Evolutionary conservation across 2,797 vertebrate species (phyloP).

Genomic region (Myotis myotis): DNA sequence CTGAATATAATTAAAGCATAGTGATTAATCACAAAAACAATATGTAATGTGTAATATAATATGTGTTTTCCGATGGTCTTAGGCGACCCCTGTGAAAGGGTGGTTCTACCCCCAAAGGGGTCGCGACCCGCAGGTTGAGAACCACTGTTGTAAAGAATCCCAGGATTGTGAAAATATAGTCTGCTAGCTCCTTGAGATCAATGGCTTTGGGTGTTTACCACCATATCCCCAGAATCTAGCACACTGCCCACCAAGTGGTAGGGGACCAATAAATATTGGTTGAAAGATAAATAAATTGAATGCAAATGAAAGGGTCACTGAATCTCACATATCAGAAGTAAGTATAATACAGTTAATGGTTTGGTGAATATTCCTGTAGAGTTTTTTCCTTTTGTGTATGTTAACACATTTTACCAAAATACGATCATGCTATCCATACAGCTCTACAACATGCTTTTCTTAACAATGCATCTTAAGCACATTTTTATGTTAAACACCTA

Average conservation of each 20-base stretch:
- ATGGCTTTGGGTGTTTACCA: neutral
- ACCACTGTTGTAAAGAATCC: neutral
- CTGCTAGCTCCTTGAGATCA: neutral
- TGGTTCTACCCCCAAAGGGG: too few species aligned
- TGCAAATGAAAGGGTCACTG: neutral
- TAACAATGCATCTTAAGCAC: neutral
- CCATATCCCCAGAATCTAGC: neutral
- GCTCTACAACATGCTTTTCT: neutral
- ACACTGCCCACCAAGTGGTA: neutral
- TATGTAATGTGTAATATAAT: too few species aligned
- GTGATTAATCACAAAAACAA: too few species aligned
- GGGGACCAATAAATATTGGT: neutral
- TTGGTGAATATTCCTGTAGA: neutral
- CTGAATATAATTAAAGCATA: too few species aligned
- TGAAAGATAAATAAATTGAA: slow-evolving; percentile 4
- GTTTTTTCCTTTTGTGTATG: neutral
- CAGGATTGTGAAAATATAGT: neutral
- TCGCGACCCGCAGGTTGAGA: too few species aligned
- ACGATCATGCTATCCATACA: neutral
- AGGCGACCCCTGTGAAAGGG: too few species aligned
- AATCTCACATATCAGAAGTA: slow-evolving; percentile 27
- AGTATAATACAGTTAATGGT: neutral
- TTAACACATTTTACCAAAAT: slow-evolving; percentile 39
- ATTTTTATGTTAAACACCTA: neutral
- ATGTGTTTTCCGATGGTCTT: too few species aligned